Conservation (phyloP, 1,140 invertebrate genomes). For the Agrilus planipennis region DNA sequence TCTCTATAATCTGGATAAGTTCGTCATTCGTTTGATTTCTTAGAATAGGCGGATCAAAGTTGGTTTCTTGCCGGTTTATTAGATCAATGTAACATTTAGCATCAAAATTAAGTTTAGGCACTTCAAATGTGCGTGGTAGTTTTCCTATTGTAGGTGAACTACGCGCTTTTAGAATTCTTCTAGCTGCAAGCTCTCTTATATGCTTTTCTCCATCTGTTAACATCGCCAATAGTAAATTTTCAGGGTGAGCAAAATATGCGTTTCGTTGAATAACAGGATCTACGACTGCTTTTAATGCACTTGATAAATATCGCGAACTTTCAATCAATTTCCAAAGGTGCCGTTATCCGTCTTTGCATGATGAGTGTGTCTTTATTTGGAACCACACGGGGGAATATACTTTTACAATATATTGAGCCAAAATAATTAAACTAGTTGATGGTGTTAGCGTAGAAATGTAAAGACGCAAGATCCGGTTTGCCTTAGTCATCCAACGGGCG, state of each 20-base stretch:
- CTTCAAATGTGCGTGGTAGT: too few relatives aligned
- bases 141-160: too few relatives aligned
- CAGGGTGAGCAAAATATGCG: conserved; percentile 22
- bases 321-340: conserved; percentile 7
- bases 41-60: too few relatives aligned
- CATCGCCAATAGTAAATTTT: conserved; percentile 30
- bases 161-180: conserved; percentile 19
- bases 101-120: too few relatives aligned
- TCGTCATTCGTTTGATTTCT: too few relatives aligned
- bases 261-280: conserved; percentile 16
- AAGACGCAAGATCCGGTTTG: conserved; percentile 9
- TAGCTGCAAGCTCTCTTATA: conserved; percentile 19
- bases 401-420: conserved; percentile 10
- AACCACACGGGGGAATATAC: conserved; percentile 18
- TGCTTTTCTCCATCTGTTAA: conserved; percentile 19
- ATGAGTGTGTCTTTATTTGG: conserved; percentile 13
- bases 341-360: conserved; percentile 9
- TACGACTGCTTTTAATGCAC: conserved; percentile 8
- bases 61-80: too few relatives aligned
- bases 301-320: conserved; percentile 2
- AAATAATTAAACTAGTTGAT: conserved; percentile 6
- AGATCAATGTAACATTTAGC: too few relatives aligned
- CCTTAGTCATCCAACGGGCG: conserved; percentile 19
- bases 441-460: conserved; percentile 1
- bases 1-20: too few relatives aligned